These are phyloP conservation scores for Alosa alosa DNA, from an alignment of 2,113 vertebrate genomes.

Conservation along the genomic window DNA sequence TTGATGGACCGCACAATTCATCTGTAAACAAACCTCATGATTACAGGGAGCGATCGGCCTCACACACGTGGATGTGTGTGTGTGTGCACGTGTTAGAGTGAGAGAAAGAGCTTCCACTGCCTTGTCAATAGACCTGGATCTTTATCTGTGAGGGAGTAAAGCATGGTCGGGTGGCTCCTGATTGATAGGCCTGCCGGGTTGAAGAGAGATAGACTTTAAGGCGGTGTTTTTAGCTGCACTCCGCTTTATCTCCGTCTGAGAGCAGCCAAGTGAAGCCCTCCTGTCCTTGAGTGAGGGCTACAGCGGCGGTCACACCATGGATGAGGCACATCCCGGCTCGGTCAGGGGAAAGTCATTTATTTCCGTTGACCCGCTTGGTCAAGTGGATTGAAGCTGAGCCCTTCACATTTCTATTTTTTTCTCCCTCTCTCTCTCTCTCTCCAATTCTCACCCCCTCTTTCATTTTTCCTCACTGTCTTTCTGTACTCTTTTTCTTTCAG, in stretches of 20 bases:
- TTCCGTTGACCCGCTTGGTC: slow-evolving; percentile 77
- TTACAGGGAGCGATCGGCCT: background rate
- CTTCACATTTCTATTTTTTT: slow-evolving; percentile 67
- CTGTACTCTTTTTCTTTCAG: slow-evolving; percentile 15
- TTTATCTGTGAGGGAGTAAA: slow-evolving; percentile 1
- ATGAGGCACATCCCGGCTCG: slow-evolving; percentile 69
- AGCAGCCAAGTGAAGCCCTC: slow-evolving; percentile 48
- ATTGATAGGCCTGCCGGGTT: slow-evolving; percentile 37
- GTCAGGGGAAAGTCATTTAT: slow-evolving; percentile 81
- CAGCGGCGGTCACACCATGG: slow-evolving; percentile 65
- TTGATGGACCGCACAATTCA: slow-evolving; percentile 1
- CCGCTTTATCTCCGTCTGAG: slow-evolving; percentile 51
- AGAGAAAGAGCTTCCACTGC: background rate
- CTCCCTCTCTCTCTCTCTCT: background rate
- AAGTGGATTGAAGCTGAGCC: slow-evolving; percentile 81
- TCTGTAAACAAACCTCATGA: slow-evolving; percentile 22
- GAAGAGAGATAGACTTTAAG: slow-evolving; percentile 29
- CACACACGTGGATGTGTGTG: background rate
- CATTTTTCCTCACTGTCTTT: slow-evolving; percentile 2
- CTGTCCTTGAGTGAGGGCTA: slow-evolving; percentile 59
- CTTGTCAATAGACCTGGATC: slow-evolving; percentile 8
- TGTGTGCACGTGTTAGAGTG: background rate
- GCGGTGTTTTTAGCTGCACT: slow-evolving; percentile 36
- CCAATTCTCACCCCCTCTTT: background rate
- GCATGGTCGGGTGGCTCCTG: slow-evolving; percentile 12